These are phyloP conservation scores for Peromyscus aztecus DNA, from an alignment of 2,797 vertebrate genomes.

Conservation along the genomic window DNA sequence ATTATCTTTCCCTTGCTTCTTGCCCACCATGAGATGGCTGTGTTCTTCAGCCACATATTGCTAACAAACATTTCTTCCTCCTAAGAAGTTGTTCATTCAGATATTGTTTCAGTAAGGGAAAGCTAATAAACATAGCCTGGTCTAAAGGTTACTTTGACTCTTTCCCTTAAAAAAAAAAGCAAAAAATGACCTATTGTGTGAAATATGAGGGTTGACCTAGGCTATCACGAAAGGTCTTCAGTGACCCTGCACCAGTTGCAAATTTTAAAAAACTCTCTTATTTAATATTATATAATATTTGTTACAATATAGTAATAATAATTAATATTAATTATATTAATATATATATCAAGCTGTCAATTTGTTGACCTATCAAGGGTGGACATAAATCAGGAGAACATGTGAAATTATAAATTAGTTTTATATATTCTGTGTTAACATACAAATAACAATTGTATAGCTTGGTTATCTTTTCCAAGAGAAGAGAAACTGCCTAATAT, in stretches of 20 bases:
- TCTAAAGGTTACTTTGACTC: accelerated
- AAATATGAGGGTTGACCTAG: background rate
- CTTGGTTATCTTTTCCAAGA: background rate
- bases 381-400: background rate
- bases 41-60: background rate
- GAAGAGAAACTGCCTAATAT: background rate
- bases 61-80: background rate
- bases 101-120: background rate
- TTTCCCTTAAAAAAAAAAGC: background rate
- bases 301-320: too few relatives aligned
- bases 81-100: background rate
- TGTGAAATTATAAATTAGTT: background rate
- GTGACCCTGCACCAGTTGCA: too few relatives aligned
- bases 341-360: too few relatives aligned
- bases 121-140: background rate
- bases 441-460: background rate
- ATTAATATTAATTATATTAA: too few relatives aligned
- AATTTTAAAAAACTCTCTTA: background rate
- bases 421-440: background rate
- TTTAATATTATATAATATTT: background rate
- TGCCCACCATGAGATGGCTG: background rate
- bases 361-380: background rate
- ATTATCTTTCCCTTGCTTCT: background rate
- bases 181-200: background rate
- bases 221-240: too few relatives aligned